These are phyloP conservation scores for Lutjanus campechanus DNA, from an alignment of 2,797 vertebrate species.

Conservation along the genomic window DNA sequence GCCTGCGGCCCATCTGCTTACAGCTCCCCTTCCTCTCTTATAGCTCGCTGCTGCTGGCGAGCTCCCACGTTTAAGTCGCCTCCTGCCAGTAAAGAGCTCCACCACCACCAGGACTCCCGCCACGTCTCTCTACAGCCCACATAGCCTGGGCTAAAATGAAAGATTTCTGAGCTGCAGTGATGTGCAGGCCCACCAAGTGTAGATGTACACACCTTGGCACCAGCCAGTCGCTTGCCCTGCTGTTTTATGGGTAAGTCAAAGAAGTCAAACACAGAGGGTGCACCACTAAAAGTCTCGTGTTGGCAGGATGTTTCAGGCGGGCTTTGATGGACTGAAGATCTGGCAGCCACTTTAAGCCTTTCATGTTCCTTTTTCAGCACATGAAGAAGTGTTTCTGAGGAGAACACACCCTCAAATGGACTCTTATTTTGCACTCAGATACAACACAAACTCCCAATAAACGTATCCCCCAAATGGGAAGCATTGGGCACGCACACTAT, in stretches of 20 bases:
- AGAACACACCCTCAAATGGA: conserved; percentile 8
- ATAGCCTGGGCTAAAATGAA: conserved; percentile 16
- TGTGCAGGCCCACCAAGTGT: conserved; percentile 24
- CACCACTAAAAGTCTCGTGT: conserved; percentile 15
- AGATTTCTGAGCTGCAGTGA: conserved; percentile 40
- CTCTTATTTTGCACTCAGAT: neutral
- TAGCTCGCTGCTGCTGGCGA: conserved; percentile 28
- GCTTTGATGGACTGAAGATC: conserved; percentile 38
- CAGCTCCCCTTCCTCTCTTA: conserved; percentile 2
- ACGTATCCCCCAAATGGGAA: neutral
- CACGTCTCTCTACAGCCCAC: conserved; percentile 21
- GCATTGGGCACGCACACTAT: neutral
- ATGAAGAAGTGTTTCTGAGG: conserved; percentile 33
- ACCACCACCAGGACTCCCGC: conserved; percentile 37
- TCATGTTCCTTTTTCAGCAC: conserved; percentile 23
- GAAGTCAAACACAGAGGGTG: conserved; percentile 20
- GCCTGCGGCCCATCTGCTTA: conserved; percentile 52
- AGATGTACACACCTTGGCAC: conserved; percentile 17
- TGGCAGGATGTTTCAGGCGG: conserved; percentile 28
- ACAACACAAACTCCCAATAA: neutral
- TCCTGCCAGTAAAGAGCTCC: conserved; percentile 40
- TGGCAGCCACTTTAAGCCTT: conserved; percentile 34
- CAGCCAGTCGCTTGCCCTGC: conserved; percentile 3
- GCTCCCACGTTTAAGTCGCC: neutral
- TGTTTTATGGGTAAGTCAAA: conserved; percentile 22